Evolutionary conservation across 2,113 vertebrate species (phyloP), one percentile per base, ranked within the genome.

Genomic region (Cygnus buccinator): DNA sequence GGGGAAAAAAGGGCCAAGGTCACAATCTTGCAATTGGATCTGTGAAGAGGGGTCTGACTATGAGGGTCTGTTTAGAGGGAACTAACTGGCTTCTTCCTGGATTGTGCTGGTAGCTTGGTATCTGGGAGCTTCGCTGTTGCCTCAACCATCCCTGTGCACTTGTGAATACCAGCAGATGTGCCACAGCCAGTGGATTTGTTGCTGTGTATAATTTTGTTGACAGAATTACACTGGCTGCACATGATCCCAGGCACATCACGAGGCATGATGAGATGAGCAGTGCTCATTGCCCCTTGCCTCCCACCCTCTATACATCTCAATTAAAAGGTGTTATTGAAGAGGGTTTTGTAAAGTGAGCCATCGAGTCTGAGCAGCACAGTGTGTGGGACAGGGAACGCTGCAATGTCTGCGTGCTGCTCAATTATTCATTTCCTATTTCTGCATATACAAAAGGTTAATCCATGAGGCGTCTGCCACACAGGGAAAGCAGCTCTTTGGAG

Each of bases 391-490:
- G 28, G 82, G 84, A 89, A 43, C 0, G 13, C 54, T 43, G 91
- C 15, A 0, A 22, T 3, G 19, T 46, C 84, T 72, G 59, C n/a
- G 65, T 0, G 6, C 89, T 87, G 92, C 92, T 96, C 96, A 96
- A 94, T 97, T 96, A 96, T 96, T 94, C 94, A 95, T 95, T 92
- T 67, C 92, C 66, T 48, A 94, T 95, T 95, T 83, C 96, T 96
- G 91, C 94, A 87, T 72, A 85, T 50, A 80, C 89, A 92, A 89
- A 94, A 96, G 93, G 96, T 96, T 97, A 96, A 97, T 95, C 96
- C 96, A 93, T 14, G 68, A 97, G 96, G 92, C 10, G 19, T 66
- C 88, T 90, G 89, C 93, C 95, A 94, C 91, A 93, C 76, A 71
- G 92, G 84, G 82, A 96, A 95, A 94, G 79, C 82, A 94, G 91